Evolutionary conservation across 2,797 vertebrate species (phyloP).

Genomic region (Parambassis ranga): DNA sequence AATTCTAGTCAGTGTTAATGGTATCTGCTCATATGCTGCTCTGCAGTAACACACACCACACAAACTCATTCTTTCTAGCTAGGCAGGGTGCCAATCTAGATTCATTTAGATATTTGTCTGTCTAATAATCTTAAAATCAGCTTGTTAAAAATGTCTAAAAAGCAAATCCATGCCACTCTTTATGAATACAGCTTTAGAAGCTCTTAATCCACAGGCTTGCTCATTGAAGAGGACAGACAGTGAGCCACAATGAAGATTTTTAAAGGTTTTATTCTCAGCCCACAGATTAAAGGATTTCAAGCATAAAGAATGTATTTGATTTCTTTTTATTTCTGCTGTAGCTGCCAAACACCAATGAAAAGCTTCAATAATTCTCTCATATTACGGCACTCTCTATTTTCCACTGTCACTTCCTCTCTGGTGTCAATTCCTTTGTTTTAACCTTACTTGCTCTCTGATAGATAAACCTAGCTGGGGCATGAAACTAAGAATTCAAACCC

Average conservation of each 20-base stretch:
- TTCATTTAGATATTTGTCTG: not conserved
- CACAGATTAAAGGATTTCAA: constrained; percentile 33
- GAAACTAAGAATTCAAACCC: not conserved
- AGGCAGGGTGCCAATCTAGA: not conserved
- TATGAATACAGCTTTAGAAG: constrained; percentile 2
- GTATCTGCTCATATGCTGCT: too few relatives aligned
- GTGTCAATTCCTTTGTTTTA: not conserved
- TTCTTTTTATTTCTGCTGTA: constrained; percentile 18
- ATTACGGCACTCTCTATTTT: not conserved
- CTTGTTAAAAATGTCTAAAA: constrained; percentile 1
- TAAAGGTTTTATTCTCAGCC: constrained; percentile 23
- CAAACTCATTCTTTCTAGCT: not conserved
- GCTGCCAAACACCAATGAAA: not conserved
- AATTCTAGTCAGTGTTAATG: too few relatives aligned
- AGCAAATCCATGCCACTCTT: constrained; percentile 7
- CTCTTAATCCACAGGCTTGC: constrained; percentile 18
- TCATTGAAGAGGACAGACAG: constrained; percentile 10
- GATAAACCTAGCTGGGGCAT: not conserved
- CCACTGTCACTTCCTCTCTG: not conserved
- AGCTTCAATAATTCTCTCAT: not conserved
- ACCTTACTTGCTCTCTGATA: not conserved
- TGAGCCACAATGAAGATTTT: constrained; percentile 25
- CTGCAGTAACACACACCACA: too few relatives aligned
- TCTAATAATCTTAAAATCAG: not conserved
- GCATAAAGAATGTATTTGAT: constrained; percentile 19